Evolutionary conservation across 2,113 vertebrate species (phyloP).

Genomic region (Rhadina sibilatrix): DNA sequence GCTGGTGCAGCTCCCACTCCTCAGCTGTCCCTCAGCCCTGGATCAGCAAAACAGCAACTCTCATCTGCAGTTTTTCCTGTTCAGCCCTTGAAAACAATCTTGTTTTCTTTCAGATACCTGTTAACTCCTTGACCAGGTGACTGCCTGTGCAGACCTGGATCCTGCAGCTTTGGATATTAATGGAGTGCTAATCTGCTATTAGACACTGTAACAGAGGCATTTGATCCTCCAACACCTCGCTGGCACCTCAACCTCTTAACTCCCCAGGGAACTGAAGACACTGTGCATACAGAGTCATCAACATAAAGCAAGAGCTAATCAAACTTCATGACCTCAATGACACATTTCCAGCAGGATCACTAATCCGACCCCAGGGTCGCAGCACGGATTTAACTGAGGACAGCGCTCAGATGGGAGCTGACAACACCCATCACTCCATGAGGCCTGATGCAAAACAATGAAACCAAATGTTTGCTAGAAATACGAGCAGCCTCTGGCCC

Average conservation of each 20-base stretch:
- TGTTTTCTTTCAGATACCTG: neutral
- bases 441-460: neutral
- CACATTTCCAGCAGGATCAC: neutral
- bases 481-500: neutral
- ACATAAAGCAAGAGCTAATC: neutral
- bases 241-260: neutral
- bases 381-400: neutral
- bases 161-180: neutral
- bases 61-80: neutral
- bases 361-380: neutral
- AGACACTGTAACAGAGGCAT: neutral
- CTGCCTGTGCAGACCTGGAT: neutral
- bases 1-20: accelerated
- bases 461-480: neutral
- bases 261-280: neutral
- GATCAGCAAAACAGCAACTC: neutral
- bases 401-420: neutral
- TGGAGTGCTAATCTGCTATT: neutral
- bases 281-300: neutral
- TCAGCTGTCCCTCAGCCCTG: neutral
- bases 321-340: neutral
- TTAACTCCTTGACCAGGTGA: neutral
- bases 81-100: neutral
- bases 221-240: neutral
- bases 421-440: accelerated